Evolutionary conservation across 2,888 invertebrate species (phyloP).

Genomic region (Heliconius charithonia): DNA sequence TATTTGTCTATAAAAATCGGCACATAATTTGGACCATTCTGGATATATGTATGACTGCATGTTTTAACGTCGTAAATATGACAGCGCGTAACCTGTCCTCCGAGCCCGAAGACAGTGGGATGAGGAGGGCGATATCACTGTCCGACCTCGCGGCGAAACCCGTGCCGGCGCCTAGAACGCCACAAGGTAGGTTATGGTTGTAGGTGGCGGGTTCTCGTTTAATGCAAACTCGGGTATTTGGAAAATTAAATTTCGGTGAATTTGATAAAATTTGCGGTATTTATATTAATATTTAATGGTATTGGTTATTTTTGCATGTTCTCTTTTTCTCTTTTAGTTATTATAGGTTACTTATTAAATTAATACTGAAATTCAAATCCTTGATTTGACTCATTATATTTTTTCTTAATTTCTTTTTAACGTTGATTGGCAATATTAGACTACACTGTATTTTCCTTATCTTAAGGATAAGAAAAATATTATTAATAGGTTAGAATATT

Average conservation of each 20-base stretch:
- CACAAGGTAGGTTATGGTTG: constrained; percentile 79
- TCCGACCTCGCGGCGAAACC: constrained; percentile 88
- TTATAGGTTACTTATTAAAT: background rate
- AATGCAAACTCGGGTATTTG: background rate
- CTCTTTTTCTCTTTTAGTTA: background rate
- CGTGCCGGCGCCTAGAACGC: constrained; percentile 85
- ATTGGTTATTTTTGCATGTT: background rate
- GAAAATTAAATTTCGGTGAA: background rate
- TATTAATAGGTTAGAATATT: background rate
- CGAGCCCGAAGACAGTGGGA: constrained; percentile 79
- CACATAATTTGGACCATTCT: constrained; percentile 15
- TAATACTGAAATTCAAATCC: background rate
- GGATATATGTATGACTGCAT: constrained; percentile 31
- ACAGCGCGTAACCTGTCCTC: constrained; percentile 71
- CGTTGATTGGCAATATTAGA: background rate
- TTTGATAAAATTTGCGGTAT: background rate
- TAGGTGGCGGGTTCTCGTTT: constrained; percentile 40
- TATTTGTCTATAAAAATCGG: background rate
- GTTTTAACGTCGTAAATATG: constrained; percentile 31
- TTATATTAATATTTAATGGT: background rate
- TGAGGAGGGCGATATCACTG: constrained; percentile 91
- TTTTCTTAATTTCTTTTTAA: background rate
- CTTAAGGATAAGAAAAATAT: background rate
- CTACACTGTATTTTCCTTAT: background rate
- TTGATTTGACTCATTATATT: background rate